Percentiles rank a stretch among this genome's conserved stretches.
These are phyloP conservation scores for Oenanthe melanoleuca DNA, from an alignment of 2,113 vertebrate species.

Conservation along the genomic window DNA sequence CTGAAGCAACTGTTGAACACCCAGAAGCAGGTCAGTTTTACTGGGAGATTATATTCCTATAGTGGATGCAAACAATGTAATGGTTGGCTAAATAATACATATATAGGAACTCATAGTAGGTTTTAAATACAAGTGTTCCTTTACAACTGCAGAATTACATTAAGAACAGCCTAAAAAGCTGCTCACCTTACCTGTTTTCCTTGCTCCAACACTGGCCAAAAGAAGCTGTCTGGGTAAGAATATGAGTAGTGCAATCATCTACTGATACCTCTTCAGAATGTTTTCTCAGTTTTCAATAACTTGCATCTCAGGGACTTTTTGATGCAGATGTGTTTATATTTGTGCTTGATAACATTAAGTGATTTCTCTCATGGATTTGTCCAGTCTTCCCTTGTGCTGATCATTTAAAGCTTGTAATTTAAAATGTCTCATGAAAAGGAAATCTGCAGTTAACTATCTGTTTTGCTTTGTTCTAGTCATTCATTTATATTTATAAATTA, in stretches of 20 bases:
- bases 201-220: background rate
- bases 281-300: background rate
- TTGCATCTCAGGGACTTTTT: background rate
- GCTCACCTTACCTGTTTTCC: background rate
- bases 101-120: background rate
- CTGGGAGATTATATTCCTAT: background rate
- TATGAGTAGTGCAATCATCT: background rate
- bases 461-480: background rate
- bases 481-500: background rate
- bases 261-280: background rate
- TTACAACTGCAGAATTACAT: background rate
- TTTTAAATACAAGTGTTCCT: background rate
- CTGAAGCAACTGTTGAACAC: constrained; percentile 90
- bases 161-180: background rate
- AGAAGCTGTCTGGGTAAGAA: background rate
- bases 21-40: constrained; percentile 88
- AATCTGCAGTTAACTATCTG: background rate
- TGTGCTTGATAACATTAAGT: background rate
- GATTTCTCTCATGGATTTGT: background rate
- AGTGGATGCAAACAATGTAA: background rate
- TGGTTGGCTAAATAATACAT: background rate
- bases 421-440: background rate
- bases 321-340: background rate
- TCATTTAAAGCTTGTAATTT: background rate
- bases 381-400: background rate